Evolutionary conservation across 2,797 vertebrate species (phyloP).

Genomic region (Taenioides sp.): DNA sequence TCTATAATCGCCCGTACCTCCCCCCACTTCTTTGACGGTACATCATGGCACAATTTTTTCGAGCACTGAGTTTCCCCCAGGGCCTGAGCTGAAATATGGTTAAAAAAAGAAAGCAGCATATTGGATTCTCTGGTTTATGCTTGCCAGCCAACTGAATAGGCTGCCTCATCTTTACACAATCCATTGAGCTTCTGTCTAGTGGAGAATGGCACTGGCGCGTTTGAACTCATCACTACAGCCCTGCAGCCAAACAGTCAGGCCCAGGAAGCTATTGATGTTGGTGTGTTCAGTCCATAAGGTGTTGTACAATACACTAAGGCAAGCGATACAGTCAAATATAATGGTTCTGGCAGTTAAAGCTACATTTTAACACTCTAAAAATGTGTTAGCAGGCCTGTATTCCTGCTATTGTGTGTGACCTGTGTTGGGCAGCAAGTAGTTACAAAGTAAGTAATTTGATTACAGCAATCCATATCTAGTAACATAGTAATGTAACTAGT

Average conservation of each 20-base stretch:
- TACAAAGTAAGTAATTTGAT: no score
- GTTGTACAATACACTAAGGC: slow-evolving; percentile 33
- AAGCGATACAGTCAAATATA: neutral
- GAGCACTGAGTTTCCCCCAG: slow-evolving; percentile 9
- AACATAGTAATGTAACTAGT: no score
- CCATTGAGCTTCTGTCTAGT: slow-evolving; percentile 55
- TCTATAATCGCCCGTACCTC: slow-evolving; percentile 20
- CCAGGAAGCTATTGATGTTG: slow-evolving; percentile 45
- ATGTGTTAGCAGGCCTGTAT: no score
- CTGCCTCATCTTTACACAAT: slow-evolving; percentile 50
- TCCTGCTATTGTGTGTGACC: no score
- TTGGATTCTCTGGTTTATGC: slow-evolving; percentile 32
- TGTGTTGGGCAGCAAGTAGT: no score
- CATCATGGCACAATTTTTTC: slow-evolving; percentile 5
- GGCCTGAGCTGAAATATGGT: slow-evolving; percentile 30
- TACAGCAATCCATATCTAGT: no score
- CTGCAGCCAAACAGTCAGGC: slow-evolving; percentile 31
- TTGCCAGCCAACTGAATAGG: slow-evolving; percentile 49
- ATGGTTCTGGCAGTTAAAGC: neutral
- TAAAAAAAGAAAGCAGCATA: slow-evolving; percentile 29
- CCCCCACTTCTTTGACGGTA: slow-evolving; percentile 21
- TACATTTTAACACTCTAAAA: neutral
- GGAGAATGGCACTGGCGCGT: slow-evolving; percentile 38
- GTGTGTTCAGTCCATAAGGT: slow-evolving; percentile 34
- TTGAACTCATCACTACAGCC: slow-evolving; percentile 29